Percentiles rank a stretch among this genome's conserved stretches.
Conservation (phyloP, 2,888 invertebrate species). For the Dryadula phaetusa region DNA sequence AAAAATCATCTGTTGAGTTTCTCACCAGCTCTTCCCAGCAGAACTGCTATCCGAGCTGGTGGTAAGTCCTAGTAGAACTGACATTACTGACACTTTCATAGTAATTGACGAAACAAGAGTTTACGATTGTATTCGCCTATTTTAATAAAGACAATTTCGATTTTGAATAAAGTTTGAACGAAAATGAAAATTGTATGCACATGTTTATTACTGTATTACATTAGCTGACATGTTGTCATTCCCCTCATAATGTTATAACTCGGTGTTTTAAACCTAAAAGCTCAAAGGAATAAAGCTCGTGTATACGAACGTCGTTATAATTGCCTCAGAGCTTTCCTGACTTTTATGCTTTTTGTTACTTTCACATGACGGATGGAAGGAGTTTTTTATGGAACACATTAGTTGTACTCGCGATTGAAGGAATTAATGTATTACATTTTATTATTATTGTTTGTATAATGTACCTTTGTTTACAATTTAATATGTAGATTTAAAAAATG, state of each 20-base stretch:
- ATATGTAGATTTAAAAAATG: no score
- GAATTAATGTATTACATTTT: not conserved
- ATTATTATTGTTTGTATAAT: not conserved
- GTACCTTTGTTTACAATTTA: not conserved
- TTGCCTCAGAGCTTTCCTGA: constrained; percentile 24
- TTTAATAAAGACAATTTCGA: no score
- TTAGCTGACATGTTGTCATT: not conserved
- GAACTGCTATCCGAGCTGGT: no score
- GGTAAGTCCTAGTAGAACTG: no score
- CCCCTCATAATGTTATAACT: constrained; percentile 9
- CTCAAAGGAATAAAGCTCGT: constrained; percentile 16
- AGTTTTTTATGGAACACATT: constrained; percentile 7
- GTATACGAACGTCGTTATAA: constrained; percentile 22
- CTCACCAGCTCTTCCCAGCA: no score
- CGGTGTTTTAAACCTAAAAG: not conserved
- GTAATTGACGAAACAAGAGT: no score
- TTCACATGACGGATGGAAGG: constrained; percentile 13
- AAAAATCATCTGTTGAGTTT: no score
- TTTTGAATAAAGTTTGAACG: no score
- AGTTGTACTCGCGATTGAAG: not conserved
- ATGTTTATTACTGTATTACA: not conserved
- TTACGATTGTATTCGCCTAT: no score
- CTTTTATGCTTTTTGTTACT: constrained; percentile 13
- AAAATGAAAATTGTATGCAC: not conserved
- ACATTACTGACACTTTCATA: no score